Conservation (phyloP, 2,888 invertebrate species). For the Cephus pygmeus region DNA sequence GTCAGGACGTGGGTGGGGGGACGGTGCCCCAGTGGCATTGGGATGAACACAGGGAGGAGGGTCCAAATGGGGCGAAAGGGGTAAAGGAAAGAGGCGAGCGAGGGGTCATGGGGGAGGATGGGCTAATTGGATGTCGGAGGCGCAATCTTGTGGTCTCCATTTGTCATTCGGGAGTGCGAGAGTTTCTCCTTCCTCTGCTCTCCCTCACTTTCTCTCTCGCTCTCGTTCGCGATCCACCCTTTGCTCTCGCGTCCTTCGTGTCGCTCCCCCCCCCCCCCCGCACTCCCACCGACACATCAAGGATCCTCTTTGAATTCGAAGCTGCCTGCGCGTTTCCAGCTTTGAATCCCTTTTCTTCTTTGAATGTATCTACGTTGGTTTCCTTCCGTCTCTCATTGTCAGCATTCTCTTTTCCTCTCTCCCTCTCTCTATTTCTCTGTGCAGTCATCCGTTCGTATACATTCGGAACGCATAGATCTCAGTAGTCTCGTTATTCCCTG, state of each 20-base stretch:
- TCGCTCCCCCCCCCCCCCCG: not conserved
- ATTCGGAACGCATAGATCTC: no score
- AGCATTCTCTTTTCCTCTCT: no score
- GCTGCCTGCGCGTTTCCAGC: slow-evolving; percentile 1
- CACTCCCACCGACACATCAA: not conserved
- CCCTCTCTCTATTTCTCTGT: no score
- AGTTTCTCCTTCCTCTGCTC: slow-evolving; percentile 26
- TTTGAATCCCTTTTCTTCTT: slow-evolving; percentile 9
- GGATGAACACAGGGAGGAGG: not conserved
- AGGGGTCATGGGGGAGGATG: slow-evolving; percentile 28
- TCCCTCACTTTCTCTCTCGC: slow-evolving; percentile 6
- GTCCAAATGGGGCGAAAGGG: slow-evolving; percentile 7
- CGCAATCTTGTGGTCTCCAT: slow-evolving; percentile 59
- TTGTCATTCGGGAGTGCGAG: slow-evolving; percentile 55
- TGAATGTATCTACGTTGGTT: slow-evolving; percentile 18
- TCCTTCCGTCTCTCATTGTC: slow-evolving; percentile 11
- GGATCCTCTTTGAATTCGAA: slow-evolving; percentile 1
- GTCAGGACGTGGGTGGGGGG: not conserved
- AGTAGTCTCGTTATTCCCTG: no score
- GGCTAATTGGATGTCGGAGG: slow-evolving; percentile 57
- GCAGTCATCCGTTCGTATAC: no score
- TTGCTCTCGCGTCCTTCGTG: not conserved
- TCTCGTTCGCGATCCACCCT: not conserved
- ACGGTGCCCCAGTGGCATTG: no score
- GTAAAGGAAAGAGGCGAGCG: not conserved